Base-by-base conservation (phyloP, 2,888 invertebrate species). In the Idaea aversata region DNA sequence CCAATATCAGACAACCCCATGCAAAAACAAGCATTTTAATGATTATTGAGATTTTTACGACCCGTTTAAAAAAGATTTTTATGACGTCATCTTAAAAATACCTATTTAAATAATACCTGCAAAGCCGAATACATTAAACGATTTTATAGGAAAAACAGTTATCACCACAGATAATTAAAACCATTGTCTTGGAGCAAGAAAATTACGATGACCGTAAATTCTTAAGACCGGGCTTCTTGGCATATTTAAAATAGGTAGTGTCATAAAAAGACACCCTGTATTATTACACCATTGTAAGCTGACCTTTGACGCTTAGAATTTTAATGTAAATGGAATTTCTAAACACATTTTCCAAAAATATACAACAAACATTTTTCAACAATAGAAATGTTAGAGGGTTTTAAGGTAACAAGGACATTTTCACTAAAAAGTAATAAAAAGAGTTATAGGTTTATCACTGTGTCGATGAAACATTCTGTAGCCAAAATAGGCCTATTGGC, bases 131-230 rank as follows among this genome's bases (percentile, higher is more conserved):
- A 72, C 76, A 80, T 75, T 85, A 82, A 86, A 84, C 83, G 77
- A 77, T 81, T 88, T 88, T 85, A 89, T 82, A 77, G 82, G 76
- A 79, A 80, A 80, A 78, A 78, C 85, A 86, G 87, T 91, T 90
- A 91, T 87, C 88, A 85, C 88, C 85, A 77, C 77, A 82, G 81
- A 89, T 90, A 91, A 91, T 91, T 91, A 91, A 90, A 88, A 87
- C 87, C 90, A 90, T 91, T 91, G 91, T 91, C 85, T 91, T 84
- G 66, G 66, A 66, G 64, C 67, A 67, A 81, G 82, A 83, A 88
- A 90, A 88, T 90, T 89, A 91, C 85, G 82, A 81, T 80, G 79
- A 73, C 82, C 87, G 86, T 91, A 91, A 92, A 91, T 88, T 81
- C 78, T 84, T 78, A 77, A 80, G 83, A 79, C 76, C 74, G 75